Evolutionary conservation across 2,888 invertebrate species (phyloP).

Genomic region (Augochlorella aurata): DNA sequence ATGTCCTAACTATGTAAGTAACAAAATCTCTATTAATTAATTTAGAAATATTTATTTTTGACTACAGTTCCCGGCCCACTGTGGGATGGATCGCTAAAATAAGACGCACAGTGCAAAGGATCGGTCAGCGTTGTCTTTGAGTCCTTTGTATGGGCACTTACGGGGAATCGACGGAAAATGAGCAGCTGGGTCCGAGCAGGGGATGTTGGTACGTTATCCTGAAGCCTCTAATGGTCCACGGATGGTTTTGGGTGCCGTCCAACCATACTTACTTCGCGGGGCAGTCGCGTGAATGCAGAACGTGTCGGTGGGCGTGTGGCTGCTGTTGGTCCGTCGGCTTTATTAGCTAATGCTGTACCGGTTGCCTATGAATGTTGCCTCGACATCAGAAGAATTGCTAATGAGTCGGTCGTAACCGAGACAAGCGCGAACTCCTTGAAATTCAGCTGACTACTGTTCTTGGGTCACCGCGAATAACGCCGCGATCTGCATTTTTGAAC

Average conservation of each 20-base stretch:
- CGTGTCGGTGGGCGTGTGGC: conserved; percentile 20
- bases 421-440: conserved; percentile 59
- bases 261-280: conserved; percentile 28
- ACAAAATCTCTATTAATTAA: too few species aligned
- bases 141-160: conserved; percentile 34
- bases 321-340: conserved; percentile 25
- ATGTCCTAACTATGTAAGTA: too few species aligned
- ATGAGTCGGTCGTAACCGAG: conserved; percentile 48
- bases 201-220: conserved; percentile 6
- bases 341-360: conserved; percentile 50
- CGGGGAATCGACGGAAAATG: conserved; percentile 16
- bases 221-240: conserved; percentile 9
- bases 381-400: conserved; percentile 54
- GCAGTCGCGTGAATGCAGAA: conserved; percentile 17
- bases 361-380: conserved; percentile 38
- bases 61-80: too few species aligned
- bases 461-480: conserved; percentile 42
- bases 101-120: background rate
- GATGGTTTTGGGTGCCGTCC: conserved; percentile 28
- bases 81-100: background rate
- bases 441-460: conserved; percentile 68
- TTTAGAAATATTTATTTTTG: too few species aligned
- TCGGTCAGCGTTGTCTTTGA: conserved; percentile 20
- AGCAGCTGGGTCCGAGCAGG: background rate
- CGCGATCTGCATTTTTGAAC: conserved; percentile 68